Evolutionary conservation across 2,888 invertebrate species (phyloP), one percentile per base, ranked within the genome.

Genomic region (Lycaena phlaeas): DNA sequence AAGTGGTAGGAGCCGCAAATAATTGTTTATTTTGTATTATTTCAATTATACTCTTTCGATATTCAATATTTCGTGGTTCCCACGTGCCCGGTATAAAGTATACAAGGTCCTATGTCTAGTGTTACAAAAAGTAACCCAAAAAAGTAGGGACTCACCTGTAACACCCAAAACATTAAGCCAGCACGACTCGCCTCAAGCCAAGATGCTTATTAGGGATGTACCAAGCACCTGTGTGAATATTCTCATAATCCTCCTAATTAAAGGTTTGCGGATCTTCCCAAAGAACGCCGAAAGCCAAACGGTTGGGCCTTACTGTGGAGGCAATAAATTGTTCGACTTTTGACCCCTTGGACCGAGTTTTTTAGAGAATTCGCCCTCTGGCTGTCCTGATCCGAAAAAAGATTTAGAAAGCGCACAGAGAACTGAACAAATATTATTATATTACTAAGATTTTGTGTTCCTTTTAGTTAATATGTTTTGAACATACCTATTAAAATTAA

Each of bases 251-350:
- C 75, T 64, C 69, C 71, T 84, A 84, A 84, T 84, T 84, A 84
- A 75, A 74, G 84, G 84, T 82, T 81, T 68, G 84, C 81, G 72
- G 72, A 77, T 76, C 62, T 77, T 73, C 76, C 78, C 79, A 78
- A 82, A 79, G 75, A 60, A 61, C 61, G 59, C 65, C 64, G 63
- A 61, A 68, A 57, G 62, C 70, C 69, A 72, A 73, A 73, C 74
- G 70, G 76, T 74, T 74, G 70, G 64, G 71, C 64, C 68, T 72
- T 66, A 74, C 76, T 72, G 79, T 68, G 60, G n/a, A n/a, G n/a
- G 79, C 79, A 70, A 84, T 84, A 84, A 84, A 84, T 84, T 78
- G 68, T 73, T 84, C 84, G 84, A 84, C 84, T 74, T 84, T 82
- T 84, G 84, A 84, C 84, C 84, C 64, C 65, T 50, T 50, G 53